Conservation (phyloP, 1,140 invertebrate genomes). For the Potamilus streckersoni region DNA sequence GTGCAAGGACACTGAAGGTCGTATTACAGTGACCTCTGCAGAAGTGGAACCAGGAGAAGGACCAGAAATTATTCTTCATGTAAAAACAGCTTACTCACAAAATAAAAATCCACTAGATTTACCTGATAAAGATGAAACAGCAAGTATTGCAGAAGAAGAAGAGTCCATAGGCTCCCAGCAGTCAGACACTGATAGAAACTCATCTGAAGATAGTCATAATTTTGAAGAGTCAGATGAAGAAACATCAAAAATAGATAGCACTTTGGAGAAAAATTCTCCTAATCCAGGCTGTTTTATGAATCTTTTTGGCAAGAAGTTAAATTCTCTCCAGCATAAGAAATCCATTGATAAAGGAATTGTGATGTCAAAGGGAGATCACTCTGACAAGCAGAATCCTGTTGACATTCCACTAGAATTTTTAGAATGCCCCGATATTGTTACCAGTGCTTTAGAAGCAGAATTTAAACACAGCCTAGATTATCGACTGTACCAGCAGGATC, state of each 20-base stretch:
- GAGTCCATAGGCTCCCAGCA: no score
- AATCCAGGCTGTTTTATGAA: slow-evolving; percentile 39
- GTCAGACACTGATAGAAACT: background rate
- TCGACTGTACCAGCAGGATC: no score
- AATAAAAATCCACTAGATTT: background rate
- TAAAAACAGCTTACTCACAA: slow-evolving; percentile 15
- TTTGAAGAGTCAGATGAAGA: slow-evolving; percentile 11
- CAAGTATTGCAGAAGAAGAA: slow-evolving; percentile 2
- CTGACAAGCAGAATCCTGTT: background rate
- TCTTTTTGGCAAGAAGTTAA: slow-evolving; percentile 38
- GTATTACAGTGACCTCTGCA: slow-evolving; percentile 16
- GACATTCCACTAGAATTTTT: background rate
- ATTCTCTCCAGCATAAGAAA: slow-evolving; percentile 23
- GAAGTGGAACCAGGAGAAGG: slow-evolving; percentile 19
- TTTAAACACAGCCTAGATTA: background rate
- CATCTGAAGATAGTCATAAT: slow-evolving; percentile 1
- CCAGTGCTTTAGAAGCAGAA: slow-evolving; percentile 15
- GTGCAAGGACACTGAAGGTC: slow-evolving; percentile 14
- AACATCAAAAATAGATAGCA: slow-evolving; percentile 5
- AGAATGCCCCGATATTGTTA: slow-evolving; percentile 18
- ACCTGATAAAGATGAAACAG: slow-evolving; percentile 8
- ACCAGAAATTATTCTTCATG: slow-evolving; percentile 21
- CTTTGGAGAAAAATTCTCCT: slow-evolving; percentile 1
- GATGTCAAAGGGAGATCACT: background rate
- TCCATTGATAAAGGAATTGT: background rate